Conservation (phyloP, 1,140 invertebrate genomes). For the roundworm (Caenorhabditis elegans) region DNA sequence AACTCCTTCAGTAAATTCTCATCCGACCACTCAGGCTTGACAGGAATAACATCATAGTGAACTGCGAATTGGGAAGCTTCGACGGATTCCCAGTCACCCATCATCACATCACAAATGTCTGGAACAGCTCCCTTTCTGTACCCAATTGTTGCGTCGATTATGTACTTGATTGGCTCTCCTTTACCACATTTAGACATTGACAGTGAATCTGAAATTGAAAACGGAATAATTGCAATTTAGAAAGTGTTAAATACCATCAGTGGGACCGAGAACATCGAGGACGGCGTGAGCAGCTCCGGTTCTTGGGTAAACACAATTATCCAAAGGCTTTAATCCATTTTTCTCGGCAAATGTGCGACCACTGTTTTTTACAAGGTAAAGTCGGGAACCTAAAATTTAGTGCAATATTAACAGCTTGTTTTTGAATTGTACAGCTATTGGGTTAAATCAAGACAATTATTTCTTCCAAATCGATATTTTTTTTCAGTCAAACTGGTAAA, state of each 20-base stretch:
- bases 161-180: conserved; percentile 58
- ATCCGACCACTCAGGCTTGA: conserved; percentile 52
- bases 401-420: neutral
- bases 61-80: conserved; percentile 48
- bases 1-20: conserved; percentile 56
- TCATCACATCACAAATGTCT: conserved; percentile 53
- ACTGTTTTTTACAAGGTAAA: conserved; percentile 56
- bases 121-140: conserved; percentile 57
- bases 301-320: conserved; percentile 59
- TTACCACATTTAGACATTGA: conserved; percentile 20
- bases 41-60: conserved; percentile 55
- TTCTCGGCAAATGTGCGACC: conserved; percentile 57
- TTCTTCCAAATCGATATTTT: no score
- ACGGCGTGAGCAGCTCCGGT: conserved; percentile 60
- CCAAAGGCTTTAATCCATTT: conserved; percentile 53
- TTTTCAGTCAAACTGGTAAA: no score
- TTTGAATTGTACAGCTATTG: neutral
- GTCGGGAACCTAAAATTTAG: conserved; percentile 51
- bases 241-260: neutral
- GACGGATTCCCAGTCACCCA: conserved; percentile 58
- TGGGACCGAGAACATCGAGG: conserved; percentile 55
- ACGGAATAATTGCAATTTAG: neutral
- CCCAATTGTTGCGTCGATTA: conserved; percentile 60
- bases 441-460: no score
- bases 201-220: conserved; percentile 20